phyloP scores from a whole-genome alignment of 1,140 invertebrate species.

The Conopomorpha cramerella region DNA sequence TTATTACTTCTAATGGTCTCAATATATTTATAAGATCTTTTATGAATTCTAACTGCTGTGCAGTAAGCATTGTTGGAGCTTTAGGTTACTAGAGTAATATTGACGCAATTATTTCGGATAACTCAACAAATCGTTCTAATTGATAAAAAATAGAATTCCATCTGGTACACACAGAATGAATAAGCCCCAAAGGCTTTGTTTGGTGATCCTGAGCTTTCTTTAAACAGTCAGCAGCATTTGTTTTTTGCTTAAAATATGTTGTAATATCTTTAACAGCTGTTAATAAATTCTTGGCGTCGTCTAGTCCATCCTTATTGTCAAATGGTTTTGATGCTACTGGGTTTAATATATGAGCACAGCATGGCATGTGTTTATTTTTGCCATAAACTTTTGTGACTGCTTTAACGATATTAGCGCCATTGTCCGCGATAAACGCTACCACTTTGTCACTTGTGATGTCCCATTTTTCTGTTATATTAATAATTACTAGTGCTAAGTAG shows the following conservation, averaged over 20 bases:
- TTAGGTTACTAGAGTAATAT: slow-evolving; percentile 16
- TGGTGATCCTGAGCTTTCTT: slow-evolving; percentile 12
- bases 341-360: slow-evolving; percentile 24
- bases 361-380: slow-evolving; percentile 24
- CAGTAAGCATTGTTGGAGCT: slow-evolving; percentile 13
- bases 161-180: slow-evolving; percentile 15
- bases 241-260: slow-evolving; percentile 17
- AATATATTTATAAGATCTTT: slow-evolving; percentile 20
- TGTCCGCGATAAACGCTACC: slow-evolving; percentile 26
- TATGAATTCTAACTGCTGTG: slow-evolving; percentile 14
- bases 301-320: slow-evolving; percentile 12
- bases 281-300: slow-evolving; percentile 13
- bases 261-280: slow-evolving; percentile 16
- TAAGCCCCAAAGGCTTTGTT: slow-evolving; percentile 13
- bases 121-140: slow-evolving; percentile 20
- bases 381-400: slow-evolving; percentile 25
- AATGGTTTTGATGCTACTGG: slow-evolving; percentile 16
- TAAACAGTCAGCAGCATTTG: slow-evolving; percentile 15
- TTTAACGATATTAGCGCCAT: slow-evolving; percentile 32
- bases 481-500: slow-evolving; percentile 15
- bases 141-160: slow-evolving; percentile 22
- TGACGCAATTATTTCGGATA: slow-evolving; percentile 14
- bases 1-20: slow-evolving; percentile 15
- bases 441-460: slow-evolving; percentile 23
- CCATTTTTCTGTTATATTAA: slow-evolving; percentile 19